Conservation (phyloP, 2,888 invertebrate species). For the Lasioglossum calceatum region DNA sequence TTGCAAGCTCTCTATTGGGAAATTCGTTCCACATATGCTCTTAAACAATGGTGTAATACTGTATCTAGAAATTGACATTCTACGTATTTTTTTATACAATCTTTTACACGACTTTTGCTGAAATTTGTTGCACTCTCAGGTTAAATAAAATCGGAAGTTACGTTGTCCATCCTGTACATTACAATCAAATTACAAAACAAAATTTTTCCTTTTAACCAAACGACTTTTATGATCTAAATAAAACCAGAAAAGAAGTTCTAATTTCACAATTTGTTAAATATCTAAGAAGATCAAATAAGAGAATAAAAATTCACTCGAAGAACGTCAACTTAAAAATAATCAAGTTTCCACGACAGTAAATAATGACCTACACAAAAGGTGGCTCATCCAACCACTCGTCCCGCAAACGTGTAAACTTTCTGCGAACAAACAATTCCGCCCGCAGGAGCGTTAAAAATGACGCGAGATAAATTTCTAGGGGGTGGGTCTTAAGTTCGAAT, state of each 20-base stretch:
- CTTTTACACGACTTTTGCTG: background rate
- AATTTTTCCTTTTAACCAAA: background rate
- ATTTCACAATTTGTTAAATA: too few species aligned
- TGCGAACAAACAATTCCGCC: background rate
- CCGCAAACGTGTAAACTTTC: background rate
- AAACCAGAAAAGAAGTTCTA: too few species aligned
- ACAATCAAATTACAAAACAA: background rate
- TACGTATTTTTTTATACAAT: background rate
- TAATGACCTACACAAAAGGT: background rate
- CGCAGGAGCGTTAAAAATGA: background rate
- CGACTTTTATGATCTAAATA: background rate
- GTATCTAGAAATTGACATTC: background rate
- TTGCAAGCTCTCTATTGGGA: background rate
- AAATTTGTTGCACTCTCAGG: too few species aligned
- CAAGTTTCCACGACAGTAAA: background rate
- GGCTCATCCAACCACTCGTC: background rate
- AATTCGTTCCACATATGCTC: background rate
- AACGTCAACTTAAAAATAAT: background rate
- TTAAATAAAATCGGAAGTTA: background rate
- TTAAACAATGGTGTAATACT: background rate
- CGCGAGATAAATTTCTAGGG: conserved; percentile 23
- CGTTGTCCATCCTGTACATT: background rate
- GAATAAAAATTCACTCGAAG: background rate
- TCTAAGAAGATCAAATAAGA: too few species aligned
- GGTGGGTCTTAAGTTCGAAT: background rate